Base-by-base conservation (phyloP, 1,140 invertebrate species). In the Meloidogyne hapla region DNA sequence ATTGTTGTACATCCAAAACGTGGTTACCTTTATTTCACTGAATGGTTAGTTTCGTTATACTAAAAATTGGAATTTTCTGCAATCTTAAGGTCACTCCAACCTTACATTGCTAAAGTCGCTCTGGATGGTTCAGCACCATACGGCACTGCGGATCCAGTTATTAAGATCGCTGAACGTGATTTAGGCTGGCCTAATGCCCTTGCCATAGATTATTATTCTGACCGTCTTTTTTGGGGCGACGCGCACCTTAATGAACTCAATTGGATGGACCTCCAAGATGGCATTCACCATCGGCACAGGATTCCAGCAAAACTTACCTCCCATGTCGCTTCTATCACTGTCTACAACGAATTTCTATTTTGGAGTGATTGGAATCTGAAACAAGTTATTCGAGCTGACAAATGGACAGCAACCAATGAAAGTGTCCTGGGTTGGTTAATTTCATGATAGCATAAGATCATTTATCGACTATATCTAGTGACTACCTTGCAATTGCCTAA, bases 341-440 rank as follows among this genome's bases (percentile, higher is more conserved):
- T 98, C 0, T 97, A 98, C 88, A 94, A 96, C 81, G 94, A 98
- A 84, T 92, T 91, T 80, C 91, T 99, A 8, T 99, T 93, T 88
- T 99, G 95, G 94, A 96, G 95, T 4, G 96, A 99, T 86, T 98
- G 96, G 95, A 98, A 97, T 86, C 87, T 95, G 23, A 95, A 96
- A 75, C 88, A 89, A 45, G 83, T 89, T 15, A 69, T 91, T 65
- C 91, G 91, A 76, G 93, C 93, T 0, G 93, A 95, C 75, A 96
- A 96, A 88, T 94, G 93, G 85, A 93, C 92, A 8, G 94, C 93
- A 56, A 87, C 84, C 69, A 91, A 94, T 80, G 70, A 63, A 38
- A 56, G 48, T 18, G 23, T 69, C 0, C 18, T 56, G 8, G 48
- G 42, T 45, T 45, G 13, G 48, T 56, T 56, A n/a, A 69, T 69